Evolutionary conservation across 2,113 vertebrate species (phyloP).

Genomic region (Dermatemys mawii): DNA sequence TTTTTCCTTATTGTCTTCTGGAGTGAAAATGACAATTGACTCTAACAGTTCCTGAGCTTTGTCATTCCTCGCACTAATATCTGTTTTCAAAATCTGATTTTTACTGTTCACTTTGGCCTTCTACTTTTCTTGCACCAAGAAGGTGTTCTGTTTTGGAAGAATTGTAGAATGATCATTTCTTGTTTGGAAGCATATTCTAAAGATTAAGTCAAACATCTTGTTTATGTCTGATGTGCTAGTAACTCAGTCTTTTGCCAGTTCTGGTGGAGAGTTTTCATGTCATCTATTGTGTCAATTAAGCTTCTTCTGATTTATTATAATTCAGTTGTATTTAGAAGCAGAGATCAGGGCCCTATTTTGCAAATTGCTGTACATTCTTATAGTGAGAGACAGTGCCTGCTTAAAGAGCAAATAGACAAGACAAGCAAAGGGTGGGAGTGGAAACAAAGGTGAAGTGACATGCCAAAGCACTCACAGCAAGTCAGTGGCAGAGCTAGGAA

Average conservation of each 20-base stretch:
- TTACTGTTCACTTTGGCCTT: conserved; percentile 16
- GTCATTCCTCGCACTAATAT: background rate
- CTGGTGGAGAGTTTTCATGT: background rate
- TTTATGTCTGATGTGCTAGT: background rate
- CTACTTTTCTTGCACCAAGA: background rate
- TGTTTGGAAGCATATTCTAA: conserved; percentile 23
- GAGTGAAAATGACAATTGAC: background rate
- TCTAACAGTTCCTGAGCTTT: background rate
- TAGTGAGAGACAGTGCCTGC: background rate
- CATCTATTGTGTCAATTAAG: background rate
- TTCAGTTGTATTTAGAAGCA: background rate
- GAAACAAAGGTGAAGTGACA: background rate
- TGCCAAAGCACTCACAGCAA: background rate
- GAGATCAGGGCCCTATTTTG: background rate
- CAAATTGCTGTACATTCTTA: background rate
- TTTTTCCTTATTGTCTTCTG: background rate
- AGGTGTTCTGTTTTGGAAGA: background rate
- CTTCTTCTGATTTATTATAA: background rate
- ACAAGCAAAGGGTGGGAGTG: background rate
- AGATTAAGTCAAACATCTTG: background rate
- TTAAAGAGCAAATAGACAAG: background rate
- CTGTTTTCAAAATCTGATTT: conserved; percentile 11
- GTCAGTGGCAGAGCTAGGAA: background rate
- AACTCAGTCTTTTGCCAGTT: background rate
- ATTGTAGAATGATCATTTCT: background rate